phyloP scores from a whole-genome alignment of 2,888 invertebrate species.

The Cancer borealis region DNA sequence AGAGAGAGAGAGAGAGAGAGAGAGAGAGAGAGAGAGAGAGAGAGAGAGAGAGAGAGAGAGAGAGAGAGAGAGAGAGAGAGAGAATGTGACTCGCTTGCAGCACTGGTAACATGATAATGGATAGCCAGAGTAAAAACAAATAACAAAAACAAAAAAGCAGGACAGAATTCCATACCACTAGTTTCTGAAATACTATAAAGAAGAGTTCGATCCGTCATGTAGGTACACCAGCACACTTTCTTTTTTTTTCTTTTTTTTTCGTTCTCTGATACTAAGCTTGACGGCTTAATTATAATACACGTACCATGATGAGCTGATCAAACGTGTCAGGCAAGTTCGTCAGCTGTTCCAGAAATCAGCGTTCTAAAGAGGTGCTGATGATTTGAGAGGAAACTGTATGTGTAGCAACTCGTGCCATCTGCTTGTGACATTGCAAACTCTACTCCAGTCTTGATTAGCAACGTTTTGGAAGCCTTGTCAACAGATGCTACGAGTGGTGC shows the following conservation, averaged over 20 bases:
- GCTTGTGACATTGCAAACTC: neutral
- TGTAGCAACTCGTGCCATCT: neutral
- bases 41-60: neutral
- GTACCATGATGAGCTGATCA: neutral
- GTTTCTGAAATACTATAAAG: too few relatives aligned
- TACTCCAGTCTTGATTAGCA: neutral
- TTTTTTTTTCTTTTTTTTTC: too few relatives aligned
- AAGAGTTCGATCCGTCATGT: too few relatives aligned
- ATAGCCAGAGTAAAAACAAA: neutral
- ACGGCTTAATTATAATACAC: neutral
- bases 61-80: conserved; percentile 16
- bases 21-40: neutral
- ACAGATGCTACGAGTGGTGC: neutral
- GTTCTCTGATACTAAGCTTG: neutral
- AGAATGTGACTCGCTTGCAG: neutral
- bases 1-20: neutral
- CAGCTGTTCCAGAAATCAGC: neutral
- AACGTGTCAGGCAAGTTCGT: neutral
- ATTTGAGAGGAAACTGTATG: neutral
- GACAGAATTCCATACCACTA: too few relatives aligned
- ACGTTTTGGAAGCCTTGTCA: neutral
- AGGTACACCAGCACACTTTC: too few relatives aligned
- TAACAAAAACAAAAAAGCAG: too few relatives aligned
- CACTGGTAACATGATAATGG: neutral
- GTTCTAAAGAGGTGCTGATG: neutral